Conservation (phyloP, 2,113 vertebrate genomes). For the Rutilus rutilus region DNA sequence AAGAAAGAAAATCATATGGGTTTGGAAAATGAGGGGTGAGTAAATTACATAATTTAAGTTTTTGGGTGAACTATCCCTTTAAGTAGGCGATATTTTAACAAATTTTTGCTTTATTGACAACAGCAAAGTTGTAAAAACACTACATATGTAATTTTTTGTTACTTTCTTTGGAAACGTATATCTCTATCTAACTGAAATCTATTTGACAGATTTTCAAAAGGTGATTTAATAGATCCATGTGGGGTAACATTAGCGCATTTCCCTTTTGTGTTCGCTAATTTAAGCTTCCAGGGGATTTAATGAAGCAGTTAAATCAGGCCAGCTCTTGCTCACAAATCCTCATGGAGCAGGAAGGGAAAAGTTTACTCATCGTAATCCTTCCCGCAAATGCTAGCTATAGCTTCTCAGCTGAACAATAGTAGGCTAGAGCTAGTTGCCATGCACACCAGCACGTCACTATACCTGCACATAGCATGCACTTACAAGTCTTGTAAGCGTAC, state of each 20-base stretch:
- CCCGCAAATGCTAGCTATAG: slow-evolving; percentile 28
- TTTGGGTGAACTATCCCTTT: too few relatives aligned
- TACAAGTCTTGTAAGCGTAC: neutral
- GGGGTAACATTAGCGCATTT: neutral
- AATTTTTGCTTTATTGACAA: too few relatives aligned
- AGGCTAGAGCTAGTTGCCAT: neutral
- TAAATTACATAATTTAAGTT: too few relatives aligned
- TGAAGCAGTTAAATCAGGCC: slow-evolving; percentile 40
- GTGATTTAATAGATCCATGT: neutral
- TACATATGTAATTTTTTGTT: too few relatives aligned
- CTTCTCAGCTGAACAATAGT: neutral
- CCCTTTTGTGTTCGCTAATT: slow-evolving; percentile 15
- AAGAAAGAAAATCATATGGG: too few relatives aligned
- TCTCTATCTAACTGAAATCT: neutral
- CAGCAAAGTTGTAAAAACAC: too few relatives aligned
- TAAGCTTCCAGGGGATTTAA: slow-evolving; percentile 41
- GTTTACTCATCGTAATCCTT: slow-evolving; percentile 57
- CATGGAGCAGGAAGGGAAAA: slow-evolving; percentile 35
- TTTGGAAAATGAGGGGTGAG: too few relatives aligned
- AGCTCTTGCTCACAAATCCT: slow-evolving; percentile 27
- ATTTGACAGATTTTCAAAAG: neutral
- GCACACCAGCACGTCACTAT: neutral
- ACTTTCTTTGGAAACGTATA: too few relatives aligned
- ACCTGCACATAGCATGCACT: neutral
- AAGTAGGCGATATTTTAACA: too few relatives aligned